Evolutionary conservation across 2,797 vertebrate genomes (phyloP), one percentile per base, ranked within the genome.

Genomic region (Graptemys geographica): DNA sequence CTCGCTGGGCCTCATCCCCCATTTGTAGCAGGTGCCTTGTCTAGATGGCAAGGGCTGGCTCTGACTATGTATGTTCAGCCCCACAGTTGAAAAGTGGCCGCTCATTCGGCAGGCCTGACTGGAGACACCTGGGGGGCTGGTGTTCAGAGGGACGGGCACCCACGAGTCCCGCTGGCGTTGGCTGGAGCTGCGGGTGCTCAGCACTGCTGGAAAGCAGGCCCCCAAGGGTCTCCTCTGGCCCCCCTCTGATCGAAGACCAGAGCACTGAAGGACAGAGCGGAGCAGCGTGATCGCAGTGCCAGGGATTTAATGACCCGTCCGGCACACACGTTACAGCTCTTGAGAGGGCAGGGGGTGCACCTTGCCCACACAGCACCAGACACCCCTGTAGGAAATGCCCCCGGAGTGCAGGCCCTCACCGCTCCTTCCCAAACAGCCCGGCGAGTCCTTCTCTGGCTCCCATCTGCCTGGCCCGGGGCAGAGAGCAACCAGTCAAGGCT

Each of bases 221-320:
- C 25, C 41, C 21, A 6, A 44, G 72, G 3, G 13, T 72, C 27
- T 28, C 44, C 27, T 2, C 41, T 28, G 27, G 74, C 12, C 44
- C 7, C 8, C 13, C 25, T 79, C 31, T 44, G 11, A 82, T 79
- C 16, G 53, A 5, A 52, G 59, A 47, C 31, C 49, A 87, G 53
- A 33, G 49, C 5, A 1, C 62, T 79, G 85, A 86, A 52, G 55
- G 55, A 94, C 90, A 88, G 41, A 92, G 37, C 3, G 49, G 8
- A 44, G 85, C 65, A 25, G 53, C 1, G 8, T 18, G 1, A 94
- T 25, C 31, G 79, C 0, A 1, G 65, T 65, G n/a, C 85, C 88
- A 82, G 94, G 90, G 87, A 81, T 96, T 96, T 97, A 96, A 97
- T 95, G 44, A 94, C 47, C 41, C 2, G 3, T 80, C 62, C 65